phyloP scores from a whole-genome alignment of 2,113 vertebrate genomes.

The Centropristis striata region DNA sequence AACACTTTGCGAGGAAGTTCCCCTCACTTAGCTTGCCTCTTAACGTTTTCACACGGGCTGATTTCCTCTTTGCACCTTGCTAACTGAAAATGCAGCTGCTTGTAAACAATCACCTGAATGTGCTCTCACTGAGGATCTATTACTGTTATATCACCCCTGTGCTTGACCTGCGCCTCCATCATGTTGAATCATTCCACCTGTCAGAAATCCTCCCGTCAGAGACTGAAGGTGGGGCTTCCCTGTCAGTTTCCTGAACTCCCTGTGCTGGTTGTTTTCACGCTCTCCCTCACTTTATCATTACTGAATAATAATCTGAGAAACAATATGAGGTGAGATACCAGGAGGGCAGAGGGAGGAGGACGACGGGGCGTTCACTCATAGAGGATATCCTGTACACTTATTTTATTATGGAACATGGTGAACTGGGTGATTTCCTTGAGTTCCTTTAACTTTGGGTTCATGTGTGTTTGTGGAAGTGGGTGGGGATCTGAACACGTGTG shows the following conservation, averaged over 20 bases:
- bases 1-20: neutral
- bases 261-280: conserved; percentile 35
- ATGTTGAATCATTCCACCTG: conserved; percentile 65
- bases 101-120: conserved; percentile 11
- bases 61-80: conserved; percentile 17
- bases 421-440: conserved; percentile 64
- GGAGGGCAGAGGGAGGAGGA: conserved; percentile 50
- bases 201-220: conserved; percentile 51
- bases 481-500: conserved; percentile 14
- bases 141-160: conserved; percentile 17
- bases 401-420: conserved; percentile 74
- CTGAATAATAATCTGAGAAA: conserved; percentile 65
- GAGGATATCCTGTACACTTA: conserved; percentile 82
- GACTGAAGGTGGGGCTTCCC: conserved; percentile 66
- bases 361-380: conserved; percentile 70
- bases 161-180: conserved; percentile 51
- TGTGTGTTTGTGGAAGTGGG: conserved; percentile 42
- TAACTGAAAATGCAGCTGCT: neutral
- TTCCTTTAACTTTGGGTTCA: conserved; percentile 50
- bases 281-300: conserved; percentile 61
- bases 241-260: conserved; percentile 57
- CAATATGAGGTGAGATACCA: conserved; percentile 69
- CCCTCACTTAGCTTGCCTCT: neutral
- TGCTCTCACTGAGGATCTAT: conserved; percentile 10
- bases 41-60: neutral